phyloP scores from a whole-genome alignment of 2,797 vertebrate species.

The Sebastes matsubarae region DNA sequence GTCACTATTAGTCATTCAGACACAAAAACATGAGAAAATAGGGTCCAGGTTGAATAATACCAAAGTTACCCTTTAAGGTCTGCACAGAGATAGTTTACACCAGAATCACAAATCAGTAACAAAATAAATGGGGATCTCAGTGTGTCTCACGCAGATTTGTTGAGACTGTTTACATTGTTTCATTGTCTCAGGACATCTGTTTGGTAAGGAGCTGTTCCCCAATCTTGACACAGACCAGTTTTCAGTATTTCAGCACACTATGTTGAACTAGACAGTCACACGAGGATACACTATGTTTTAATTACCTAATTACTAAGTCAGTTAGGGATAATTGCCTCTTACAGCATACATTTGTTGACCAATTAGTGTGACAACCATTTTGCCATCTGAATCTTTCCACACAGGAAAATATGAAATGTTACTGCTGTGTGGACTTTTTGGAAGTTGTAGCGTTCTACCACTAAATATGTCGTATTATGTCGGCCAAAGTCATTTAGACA shows the following conservation, averaged over 20 bases:
- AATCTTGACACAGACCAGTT: neutral
- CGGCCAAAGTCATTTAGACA: neutral
- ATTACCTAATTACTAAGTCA: constrained; percentile 14
- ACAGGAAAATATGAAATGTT: neutral
- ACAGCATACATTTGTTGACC: constrained; percentile 9
- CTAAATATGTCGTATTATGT: neutral
- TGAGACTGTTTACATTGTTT: neutral
- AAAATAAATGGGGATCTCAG: too few relatives aligned
- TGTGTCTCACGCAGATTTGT: neutral
- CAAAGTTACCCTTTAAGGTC: neutral
- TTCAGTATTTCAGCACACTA: neutral
- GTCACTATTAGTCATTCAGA: too few relatives aligned
- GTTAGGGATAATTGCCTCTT: constrained; percentile 14
- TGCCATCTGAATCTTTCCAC: neutral
- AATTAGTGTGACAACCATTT: constrained; percentile 20
- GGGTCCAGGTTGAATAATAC: too few relatives aligned
- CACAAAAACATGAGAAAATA: too few relatives aligned
- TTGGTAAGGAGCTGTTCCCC: neutral
- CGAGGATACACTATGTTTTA: constrained; percentile 6
- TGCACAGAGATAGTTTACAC: neutral
- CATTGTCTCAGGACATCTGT: neutral
- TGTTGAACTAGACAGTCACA: constrained; percentile 2
- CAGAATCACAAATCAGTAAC: neutral
- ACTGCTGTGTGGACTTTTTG: neutral
- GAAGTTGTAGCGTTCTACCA: neutral